These are phyloP conservation scores for Thalassarche chlororhynchos DNA, from an alignment of 2,113 vertebrate species.

Conservation along the genomic window DNA sequence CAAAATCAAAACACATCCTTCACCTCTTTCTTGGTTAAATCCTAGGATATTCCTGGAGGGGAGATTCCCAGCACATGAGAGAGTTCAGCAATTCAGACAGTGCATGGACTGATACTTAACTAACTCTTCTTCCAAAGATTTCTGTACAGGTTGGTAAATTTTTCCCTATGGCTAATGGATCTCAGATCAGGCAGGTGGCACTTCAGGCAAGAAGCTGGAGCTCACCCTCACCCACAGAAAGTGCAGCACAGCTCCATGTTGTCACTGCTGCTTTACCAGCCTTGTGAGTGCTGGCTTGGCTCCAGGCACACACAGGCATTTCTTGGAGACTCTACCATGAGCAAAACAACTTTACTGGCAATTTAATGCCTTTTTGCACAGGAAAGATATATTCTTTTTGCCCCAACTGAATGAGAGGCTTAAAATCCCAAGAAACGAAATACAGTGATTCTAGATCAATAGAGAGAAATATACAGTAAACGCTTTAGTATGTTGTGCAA, in stretches of 20 bases:
- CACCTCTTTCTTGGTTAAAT: neutral
- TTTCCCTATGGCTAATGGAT: neutral
- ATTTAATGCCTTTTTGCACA: conserved; percentile 20
- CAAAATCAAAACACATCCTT: neutral
- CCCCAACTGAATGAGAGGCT: neutral
- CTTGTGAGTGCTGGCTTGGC: neutral
- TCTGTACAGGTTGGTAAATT: neutral
- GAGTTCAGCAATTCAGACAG: neutral
- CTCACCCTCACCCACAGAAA: neutral
- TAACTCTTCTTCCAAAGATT: neutral
- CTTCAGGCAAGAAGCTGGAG: neutral
- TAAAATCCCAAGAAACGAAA: conserved; percentile 15
- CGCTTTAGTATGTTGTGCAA: neutral
- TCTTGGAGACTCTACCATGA: neutral
- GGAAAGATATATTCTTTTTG: neutral
- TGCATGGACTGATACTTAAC: neutral
- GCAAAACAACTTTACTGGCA: neutral
- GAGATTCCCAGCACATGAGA: neutral
- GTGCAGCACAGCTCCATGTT: neutral
- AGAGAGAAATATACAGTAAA: neutral
- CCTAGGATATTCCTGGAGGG: neutral
- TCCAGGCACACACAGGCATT: neutral
- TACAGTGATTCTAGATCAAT: neutral
- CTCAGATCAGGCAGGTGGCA: neutral
- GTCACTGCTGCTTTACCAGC: neutral